These are phyloP conservation scores for Bungarus multicinctus DNA, from an alignment of 2,113 vertebrate genomes.

Conservation along the genomic window DNA sequence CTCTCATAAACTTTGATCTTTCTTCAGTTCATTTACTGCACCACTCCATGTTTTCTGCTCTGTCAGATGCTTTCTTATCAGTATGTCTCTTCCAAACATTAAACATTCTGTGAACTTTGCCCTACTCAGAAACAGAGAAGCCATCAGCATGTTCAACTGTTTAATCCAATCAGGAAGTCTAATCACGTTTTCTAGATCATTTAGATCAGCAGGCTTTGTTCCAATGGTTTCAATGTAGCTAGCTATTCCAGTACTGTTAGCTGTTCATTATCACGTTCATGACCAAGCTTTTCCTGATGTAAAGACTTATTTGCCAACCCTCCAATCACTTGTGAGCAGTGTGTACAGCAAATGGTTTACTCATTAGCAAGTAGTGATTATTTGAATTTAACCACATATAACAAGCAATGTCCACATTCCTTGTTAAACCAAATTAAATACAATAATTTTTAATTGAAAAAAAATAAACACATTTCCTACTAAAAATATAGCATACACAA, in stretches of 20 bases:
- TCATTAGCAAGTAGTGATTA: background rate
- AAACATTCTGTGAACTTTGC: background rate
- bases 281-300: background rate
- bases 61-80: background rate
- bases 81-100: background rate
- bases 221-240: background rate
- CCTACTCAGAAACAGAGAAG: background rate
- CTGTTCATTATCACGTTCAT: background rate
- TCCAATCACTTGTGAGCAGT: background rate
- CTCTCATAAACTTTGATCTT: background rate
- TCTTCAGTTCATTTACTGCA: background rate
- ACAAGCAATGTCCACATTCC: background rate
- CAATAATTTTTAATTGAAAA: background rate
- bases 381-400: background rate
- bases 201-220: background rate
- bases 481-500: background rate
- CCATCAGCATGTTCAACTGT: background rate
- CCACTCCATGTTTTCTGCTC: background rate
- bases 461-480: background rate
- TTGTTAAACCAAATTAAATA: background rate
- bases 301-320: background rate
- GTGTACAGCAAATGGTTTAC: background rate
- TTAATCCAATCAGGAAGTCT: background rate
- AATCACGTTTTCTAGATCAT: background rate
- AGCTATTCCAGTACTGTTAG: background rate